Evolutionary conservation across 2,888 invertebrate genomes (phyloP), one percentile per base, ranked within the genome.

Genomic region (Noctua fimbriata): DNA sequence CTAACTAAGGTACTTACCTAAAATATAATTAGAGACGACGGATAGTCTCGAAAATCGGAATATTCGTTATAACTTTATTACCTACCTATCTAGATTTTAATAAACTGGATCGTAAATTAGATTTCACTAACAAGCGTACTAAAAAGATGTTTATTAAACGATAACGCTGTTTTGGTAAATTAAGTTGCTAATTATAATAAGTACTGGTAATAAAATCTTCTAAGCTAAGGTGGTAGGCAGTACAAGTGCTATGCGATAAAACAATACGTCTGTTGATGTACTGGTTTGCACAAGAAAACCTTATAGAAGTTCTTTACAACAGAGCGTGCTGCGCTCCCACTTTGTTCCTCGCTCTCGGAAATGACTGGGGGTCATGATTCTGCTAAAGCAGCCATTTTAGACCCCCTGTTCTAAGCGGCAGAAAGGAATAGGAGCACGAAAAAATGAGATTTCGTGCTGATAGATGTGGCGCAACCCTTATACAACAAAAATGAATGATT

Each of bases 91-190:
- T 72, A 76, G 58, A 73, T 72, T 69, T 60, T 74, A 58, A 76
- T 77, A 66, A 82, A 73, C 69, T 41, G n/a, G 71, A 69, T 83
- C 65, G 55, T 69, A 60, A 71, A 78, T 83, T 60, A 24, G 58
- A 76, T 69, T 65, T n/a, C 28, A 58, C 58, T 84, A 73, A 83
- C 73, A 36, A 84, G 58, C 16, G 60, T 83, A 47, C 58, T 72
- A 63, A 78, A 65, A 78, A 55, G 28, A 44, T 47, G 36, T 78
- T 82, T 24, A 67, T 47, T 66, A 78, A 63, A 60, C 24, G 36
- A 77, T 66, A 65, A 71, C 32, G 60, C 16, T 66, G 41, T 66
- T 66, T 67, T 60, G 44, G 44, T 21, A 67, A 28, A 75, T 41
- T 6, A 65, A 76, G 6, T 76, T 67, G 65, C 0, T 65, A 36